These are phyloP conservation scores for Apis laboriosa DNA, from an alignment of 1,140 invertebrate genomes.

Conservation along the genomic window DNA sequence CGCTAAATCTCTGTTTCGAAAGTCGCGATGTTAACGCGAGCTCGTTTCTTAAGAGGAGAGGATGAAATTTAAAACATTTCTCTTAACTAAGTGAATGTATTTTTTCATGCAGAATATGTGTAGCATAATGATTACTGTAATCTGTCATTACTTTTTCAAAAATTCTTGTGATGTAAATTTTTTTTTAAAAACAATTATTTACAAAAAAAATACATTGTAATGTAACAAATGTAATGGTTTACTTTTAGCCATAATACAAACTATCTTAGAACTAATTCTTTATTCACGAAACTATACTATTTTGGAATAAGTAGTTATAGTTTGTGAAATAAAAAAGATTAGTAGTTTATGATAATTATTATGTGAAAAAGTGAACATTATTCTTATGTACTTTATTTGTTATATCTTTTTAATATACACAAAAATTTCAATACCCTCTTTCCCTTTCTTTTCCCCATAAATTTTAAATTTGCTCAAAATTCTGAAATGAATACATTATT, in stretches of 20 bases:
- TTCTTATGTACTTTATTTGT: constrained; percentile 6
- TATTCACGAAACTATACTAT: not conserved
- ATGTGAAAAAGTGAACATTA: constrained; percentile 9
- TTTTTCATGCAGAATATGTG: not conserved
- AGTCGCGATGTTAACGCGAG: constrained; percentile 20
- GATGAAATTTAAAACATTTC: constrained; percentile 26
- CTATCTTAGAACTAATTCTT: not conserved
- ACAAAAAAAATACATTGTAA: not conserved
- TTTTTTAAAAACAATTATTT: constrained; percentile 1
- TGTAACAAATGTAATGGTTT: not conserved
- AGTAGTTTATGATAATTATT: not conserved
- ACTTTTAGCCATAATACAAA: constrained; percentile 8
- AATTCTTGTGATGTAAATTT: constrained; percentile 1
- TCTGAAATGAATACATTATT: not conserved
- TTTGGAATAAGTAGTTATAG: not conserved
- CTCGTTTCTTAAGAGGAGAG: constrained; percentile 18
- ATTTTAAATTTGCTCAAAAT: not conserved
- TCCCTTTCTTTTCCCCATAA: too few species aligned
- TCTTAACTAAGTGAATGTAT: constrained; percentile 24
- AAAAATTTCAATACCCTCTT: not conserved
- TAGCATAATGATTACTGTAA: constrained; percentile 18
- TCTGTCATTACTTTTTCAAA: constrained; percentile 3
- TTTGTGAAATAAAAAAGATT: not conserved
- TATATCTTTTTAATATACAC: not conserved
- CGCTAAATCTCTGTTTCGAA: constrained; percentile 91